Conservation (phyloP, 2,888 invertebrate species). For the Auanema freiburgensis region DNA sequence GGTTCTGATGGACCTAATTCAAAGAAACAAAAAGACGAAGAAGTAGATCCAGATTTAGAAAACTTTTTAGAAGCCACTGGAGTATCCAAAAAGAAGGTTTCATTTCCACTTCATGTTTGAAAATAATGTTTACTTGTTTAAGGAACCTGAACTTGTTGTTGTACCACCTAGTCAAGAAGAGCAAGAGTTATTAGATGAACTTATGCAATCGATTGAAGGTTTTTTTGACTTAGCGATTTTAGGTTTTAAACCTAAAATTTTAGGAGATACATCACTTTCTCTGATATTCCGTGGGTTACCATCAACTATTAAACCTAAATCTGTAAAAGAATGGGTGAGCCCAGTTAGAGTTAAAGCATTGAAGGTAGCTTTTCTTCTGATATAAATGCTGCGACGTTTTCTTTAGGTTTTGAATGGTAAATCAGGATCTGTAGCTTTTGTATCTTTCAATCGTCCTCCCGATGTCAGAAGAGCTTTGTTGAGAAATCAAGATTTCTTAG, state of each 20-base stretch:
- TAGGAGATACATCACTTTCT: constrained; percentile 53
- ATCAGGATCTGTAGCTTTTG: constrained; percentile 41
- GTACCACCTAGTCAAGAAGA: background rate
- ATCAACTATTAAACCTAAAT: constrained; percentile 48
- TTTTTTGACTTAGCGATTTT: too few species aligned
- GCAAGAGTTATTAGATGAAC: constrained; percentile 29
- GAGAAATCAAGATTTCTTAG: constrained; percentile 51
- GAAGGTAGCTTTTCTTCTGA: constrained; percentile 22
- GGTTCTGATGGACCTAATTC: constrained; percentile 15
- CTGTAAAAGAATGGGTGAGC: constrained; percentile 59
- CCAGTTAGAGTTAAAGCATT: constrained; percentile 56
- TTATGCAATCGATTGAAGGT: constrained; percentile 49
- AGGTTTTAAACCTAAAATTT: constrained; percentile 1
- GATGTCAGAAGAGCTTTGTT: constrained; percentile 52
- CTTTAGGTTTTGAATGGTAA: constrained; percentile 29
- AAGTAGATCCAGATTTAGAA: constrained; percentile 78
- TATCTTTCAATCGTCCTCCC: constrained; percentile 51
- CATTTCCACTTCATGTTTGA: too few species aligned
- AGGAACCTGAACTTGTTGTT: constrained; percentile 6
- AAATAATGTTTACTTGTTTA: too few species aligned
- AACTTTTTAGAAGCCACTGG: constrained; percentile 87
- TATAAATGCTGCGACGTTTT: too few species aligned
- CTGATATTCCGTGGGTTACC: constrained; percentile 56
- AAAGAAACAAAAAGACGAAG: constrained; percentile 25
- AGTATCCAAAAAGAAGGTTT: constrained; percentile 61